Base-by-base conservation (phyloP, 2,888 invertebrate species). In the Orthosia gracilis region DNA sequence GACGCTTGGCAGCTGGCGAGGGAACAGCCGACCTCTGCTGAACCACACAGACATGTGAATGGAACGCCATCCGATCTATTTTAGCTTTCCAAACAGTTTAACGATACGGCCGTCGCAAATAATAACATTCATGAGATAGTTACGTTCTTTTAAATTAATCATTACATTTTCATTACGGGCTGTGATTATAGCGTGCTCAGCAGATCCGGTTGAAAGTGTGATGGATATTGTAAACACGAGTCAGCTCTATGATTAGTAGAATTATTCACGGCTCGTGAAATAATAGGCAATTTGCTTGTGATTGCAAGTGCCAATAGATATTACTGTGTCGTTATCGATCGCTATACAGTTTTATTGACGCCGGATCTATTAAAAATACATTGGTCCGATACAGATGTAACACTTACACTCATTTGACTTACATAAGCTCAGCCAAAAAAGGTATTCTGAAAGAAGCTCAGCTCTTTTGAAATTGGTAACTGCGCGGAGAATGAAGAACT, bases 151-250 rank as follows among this genome's bases (percentile, higher is more conserved):
- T 58, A 31, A 61, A 76, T 68, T n/a, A 65, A 70, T 74, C 50
- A 67, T 76, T 76, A 73, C n/a, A 58, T 59, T 76, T 70, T 73
- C 57, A 84, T 77, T 74, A 72, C 59, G 31, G 59, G 50, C 57
- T 57, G n/a, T n/a, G 70, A 84, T 75, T 65, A 71, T 50, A 66
- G 72, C 45, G 45, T 54, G 50, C 49, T 40, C n/a, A 17, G 59
- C n/a, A 71, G 76, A 71, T 85, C 77, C 84, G 76, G 73, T 66
- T 76, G 86, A 82, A 78, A 79, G 79, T 80, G 76, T 76, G 61
- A 73, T 70, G 63, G 54, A 74, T 55, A 63, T 66, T 69, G 69
- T 74, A 74, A 73, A 54, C 84, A 76, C 61, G 74, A 21, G 21
- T 58, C 65, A 31, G 68, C 55, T 61, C 77, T 73, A 63, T 77